A percentile compares a stretch with the other conserved stretches of the same genome.
These are phyloP conservation scores for Calephelis nemesis DNA, from an alignment of 1,140 invertebrate genomes.

Conservation along the genomic window DNA sequence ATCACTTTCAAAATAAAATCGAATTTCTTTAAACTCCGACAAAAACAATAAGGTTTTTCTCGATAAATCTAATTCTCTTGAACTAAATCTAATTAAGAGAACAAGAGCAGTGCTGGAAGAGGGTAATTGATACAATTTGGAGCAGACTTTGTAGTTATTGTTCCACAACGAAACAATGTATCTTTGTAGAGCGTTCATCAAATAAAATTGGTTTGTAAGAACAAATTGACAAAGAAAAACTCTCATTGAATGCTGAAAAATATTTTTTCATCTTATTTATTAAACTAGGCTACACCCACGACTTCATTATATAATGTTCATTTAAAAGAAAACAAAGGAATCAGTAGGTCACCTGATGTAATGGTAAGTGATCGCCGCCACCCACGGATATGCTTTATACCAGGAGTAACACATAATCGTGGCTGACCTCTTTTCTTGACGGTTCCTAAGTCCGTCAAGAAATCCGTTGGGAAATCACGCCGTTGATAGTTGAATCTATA, in stretches of 20 bases:
- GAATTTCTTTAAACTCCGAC: neutral
- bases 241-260: neutral
- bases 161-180: slow-evolving; percentile 4
- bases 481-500: too few relatives aligned
- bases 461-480: too few relatives aligned
- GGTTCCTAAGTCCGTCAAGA: too few relatives aligned
- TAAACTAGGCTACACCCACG: neutral
- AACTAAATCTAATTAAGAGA: neutral
- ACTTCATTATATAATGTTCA: too few relatives aligned
- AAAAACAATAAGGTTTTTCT: slow-evolving; percentile 2
- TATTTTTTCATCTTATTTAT: neutral
- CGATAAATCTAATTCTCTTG: neutral
- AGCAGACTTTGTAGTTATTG: slow-evolving; percentile 13
- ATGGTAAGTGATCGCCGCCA: too few relatives aligned
- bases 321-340: too few relatives aligned
- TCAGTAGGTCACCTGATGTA: too few relatives aligned
- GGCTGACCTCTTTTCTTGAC: too few relatives aligned
- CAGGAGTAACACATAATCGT: too few relatives aligned
- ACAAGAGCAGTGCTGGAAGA: slow-evolving; percentile 6
- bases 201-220: slow-evolving; percentile 3
- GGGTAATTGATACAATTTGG: slow-evolving; percentile 14
- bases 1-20: neutral
- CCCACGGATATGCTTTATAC: too few relatives aligned
- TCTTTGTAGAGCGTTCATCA: slow-evolving; percentile 8
- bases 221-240: slow-evolving; percentile 8